Evolutionary conservation across 2,888 invertebrate species (phyloP), one percentile per base, ranked within the genome.

Genomic region (Ryuthela nishihirai): DNA sequence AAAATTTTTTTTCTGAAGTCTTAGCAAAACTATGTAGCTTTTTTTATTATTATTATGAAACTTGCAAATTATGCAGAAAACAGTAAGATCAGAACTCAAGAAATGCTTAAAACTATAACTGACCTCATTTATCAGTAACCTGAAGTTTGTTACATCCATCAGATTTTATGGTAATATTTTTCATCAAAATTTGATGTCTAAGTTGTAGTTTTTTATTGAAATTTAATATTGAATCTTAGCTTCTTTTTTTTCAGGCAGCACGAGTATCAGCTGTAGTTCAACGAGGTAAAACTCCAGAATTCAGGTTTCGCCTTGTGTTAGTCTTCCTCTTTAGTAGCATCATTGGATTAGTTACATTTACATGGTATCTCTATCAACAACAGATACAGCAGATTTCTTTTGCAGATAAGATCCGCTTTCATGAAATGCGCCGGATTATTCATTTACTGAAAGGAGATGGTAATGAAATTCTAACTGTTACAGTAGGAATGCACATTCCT

Each of bases 271-370:
- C 56, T 9, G 59, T 64, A 25, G 56, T 65, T 9, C 59, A 58
- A 39, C 54, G 52, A 29, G 62, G 61, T 23, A 65, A 64, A 44
- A 64, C 64, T 9, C 62, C 64, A 3, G 65, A 66, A 53, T 65
- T 66, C 40, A 39, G 65, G 21, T 65, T 65, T 45, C 58, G 62
- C 4, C 26, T 65, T 20, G 48, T 65, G 9, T 48, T 66, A 18
- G 54, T 64, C 17, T 46, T 65, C 32, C 25, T 66, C 0, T 64
- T 66, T 44, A 47, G 54, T 2, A 48, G 48, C 12, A 66, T 66
- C 15, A 25, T 64, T 32, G 53, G 53, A 12, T 20, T 65, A 9
- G 64, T 66, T 3, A 48, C 62, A 9, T 56, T 61, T 26, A 65
- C 65, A 24, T 48, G 55, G 52, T 64, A 60, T 41, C 45, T 55